These are phyloP conservation scores for Rotaria magnacalcarata DNA, from an alignment of 2,888 invertebrate genomes.

Conservation along the genomic window DNA sequence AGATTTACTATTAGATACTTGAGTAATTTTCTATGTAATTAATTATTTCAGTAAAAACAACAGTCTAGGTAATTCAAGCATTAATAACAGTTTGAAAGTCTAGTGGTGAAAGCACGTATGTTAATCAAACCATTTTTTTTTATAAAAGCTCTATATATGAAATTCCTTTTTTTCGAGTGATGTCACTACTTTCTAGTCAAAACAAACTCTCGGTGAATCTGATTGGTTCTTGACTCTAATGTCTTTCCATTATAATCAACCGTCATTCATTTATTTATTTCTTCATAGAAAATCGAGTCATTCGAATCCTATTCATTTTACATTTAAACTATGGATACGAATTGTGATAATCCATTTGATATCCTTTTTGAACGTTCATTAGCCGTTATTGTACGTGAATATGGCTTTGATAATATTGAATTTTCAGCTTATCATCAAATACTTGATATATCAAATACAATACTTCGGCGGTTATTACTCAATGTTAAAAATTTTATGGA, in stretches of 20 bases:
- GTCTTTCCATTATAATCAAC: neutral
- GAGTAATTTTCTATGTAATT: no score
- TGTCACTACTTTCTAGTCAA: neutral
- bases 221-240: neutral
- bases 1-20: no score
- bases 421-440: neutral
- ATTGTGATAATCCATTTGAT: neutral
- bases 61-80: no score
- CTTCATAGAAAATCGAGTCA: neutral
- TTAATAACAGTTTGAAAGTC: no score
- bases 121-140: no score
- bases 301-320: neutral
- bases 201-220: neutral
- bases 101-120: no score
- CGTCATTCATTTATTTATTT: neutral
- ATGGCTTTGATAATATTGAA: slow-evolving; percentile 36
- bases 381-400: neutral
- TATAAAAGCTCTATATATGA: no score
- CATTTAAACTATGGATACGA: neutral
- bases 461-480: neutral
- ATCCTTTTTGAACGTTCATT: slow-evolving; percentile 25
- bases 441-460: slow-evolving; percentile 17
- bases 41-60: no score
- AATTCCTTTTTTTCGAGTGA: neutral
- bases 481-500: slow-evolving; percentile 28